These are phyloP conservation scores for Hipparchia semele DNA, from an alignment of 2,888 invertebrate genomes.

Conservation along the genomic window DNA sequence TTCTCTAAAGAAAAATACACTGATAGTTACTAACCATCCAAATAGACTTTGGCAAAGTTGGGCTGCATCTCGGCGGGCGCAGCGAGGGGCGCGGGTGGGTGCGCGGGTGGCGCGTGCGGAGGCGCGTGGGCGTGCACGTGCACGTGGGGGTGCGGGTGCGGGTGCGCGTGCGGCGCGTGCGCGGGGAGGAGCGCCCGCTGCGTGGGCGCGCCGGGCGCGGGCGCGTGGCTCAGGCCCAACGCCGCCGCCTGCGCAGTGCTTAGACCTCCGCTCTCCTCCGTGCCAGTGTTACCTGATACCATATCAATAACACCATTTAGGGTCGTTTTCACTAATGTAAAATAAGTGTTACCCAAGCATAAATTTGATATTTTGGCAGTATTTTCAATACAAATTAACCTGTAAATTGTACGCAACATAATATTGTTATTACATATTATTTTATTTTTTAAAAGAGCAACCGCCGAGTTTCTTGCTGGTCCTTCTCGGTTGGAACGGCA, in stretches of 20 bases:
- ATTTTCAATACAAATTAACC: too few relatives aligned
- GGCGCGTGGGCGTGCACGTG: conserved; percentile 42
- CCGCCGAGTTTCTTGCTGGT: too few relatives aligned
- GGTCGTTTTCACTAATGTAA: too few relatives aligned
- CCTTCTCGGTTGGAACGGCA: too few relatives aligned
- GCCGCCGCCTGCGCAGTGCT: conserved; percentile 75
- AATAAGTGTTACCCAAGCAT: too few relatives aligned
- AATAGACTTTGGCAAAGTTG: conserved; percentile 67
- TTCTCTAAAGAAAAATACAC: too few relatives aligned
- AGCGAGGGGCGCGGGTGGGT: conserved; percentile 40
- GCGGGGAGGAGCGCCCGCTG: conserved; percentile 62
- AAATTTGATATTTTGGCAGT: too few relatives aligned
- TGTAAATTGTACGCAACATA: too few relatives aligned
- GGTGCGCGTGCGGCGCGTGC: conserved; percentile 49
- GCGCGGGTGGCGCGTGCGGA: conserved; percentile 48
- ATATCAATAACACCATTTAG: background rate
- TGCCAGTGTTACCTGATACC: conserved; percentile 42
- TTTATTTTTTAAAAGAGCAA: too few relatives aligned
- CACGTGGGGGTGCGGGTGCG: conserved; percentile 47
- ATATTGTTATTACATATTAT: too few relatives aligned
- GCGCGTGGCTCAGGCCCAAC: conserved; percentile 68
- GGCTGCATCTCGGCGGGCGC: conserved; percentile 50
- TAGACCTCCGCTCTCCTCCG: conserved; percentile 55
- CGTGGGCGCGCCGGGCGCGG: conserved; percentile 62
- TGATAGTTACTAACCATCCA: conserved; percentile 58